These are phyloP conservation scores for Euleptes europaea DNA, from an alignment of 2,113 vertebrate species.

Conservation along the genomic window DNA sequence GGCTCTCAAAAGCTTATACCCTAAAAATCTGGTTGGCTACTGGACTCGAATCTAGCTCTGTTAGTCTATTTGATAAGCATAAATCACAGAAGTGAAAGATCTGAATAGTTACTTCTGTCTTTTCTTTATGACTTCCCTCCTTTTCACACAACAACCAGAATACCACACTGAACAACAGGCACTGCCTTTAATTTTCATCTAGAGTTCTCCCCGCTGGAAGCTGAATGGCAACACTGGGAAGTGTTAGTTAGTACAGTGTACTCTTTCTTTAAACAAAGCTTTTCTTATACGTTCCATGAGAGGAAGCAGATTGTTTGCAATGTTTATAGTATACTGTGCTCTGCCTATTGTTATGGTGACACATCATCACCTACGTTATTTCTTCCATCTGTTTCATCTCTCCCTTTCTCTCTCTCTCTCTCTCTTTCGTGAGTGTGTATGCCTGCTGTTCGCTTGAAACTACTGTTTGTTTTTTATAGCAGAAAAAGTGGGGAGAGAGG, in stretches of 20 bases:
- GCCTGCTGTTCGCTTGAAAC: slow-evolving; percentile 37
- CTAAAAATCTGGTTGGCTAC: too few species aligned
- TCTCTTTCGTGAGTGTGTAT: background rate
- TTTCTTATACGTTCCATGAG: slow-evolving; percentile 11
- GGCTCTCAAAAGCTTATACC: too few species aligned
- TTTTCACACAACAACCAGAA: background rate
- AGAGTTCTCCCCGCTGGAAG: slow-evolving; percentile 12
- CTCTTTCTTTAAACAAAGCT: slow-evolving; percentile 47
- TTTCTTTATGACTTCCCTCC: background rate
- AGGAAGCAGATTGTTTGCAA: slow-evolving; percentile 47
- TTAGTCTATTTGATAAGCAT: accelerated
- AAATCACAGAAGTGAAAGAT: background rate
- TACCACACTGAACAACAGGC: background rate
- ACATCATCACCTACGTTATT: slow-evolving; percentile 58
- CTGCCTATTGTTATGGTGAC: slow-evolving; percentile 51
- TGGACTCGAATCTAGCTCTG: too few species aligned
- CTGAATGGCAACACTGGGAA: slow-evolving; percentile 28
- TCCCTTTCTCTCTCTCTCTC: background rate
- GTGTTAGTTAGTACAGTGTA: slow-evolving; percentile 28
- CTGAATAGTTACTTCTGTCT: background rate
- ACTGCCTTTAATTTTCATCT: slow-evolving; percentile 17
- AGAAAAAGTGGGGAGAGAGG: slow-evolving; percentile 51
- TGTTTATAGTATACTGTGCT: slow-evolving; percentile 53
- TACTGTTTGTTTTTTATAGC: slow-evolving; percentile 55
- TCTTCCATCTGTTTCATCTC: slow-evolving; percentile 61